Conservation (phyloP, 2,888 invertebrate species). For the Junonia oenone region DNA sequence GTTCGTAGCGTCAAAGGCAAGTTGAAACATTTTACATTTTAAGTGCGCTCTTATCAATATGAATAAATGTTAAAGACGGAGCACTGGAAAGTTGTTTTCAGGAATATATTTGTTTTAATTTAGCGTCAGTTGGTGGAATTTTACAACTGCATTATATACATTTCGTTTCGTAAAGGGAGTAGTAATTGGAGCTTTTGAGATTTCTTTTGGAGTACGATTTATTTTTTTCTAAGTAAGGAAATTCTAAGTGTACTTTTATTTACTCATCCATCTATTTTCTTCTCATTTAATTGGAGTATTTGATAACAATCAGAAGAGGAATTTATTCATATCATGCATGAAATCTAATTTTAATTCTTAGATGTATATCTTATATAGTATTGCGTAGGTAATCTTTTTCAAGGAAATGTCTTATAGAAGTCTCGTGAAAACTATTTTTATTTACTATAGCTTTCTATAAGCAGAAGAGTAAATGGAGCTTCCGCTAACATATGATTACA, state of each 20-base stretch:
- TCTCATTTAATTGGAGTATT: too few species aligned
- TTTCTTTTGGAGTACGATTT: not conserved
- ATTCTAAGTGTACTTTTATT: too few species aligned
- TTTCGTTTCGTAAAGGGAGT: not conserved
- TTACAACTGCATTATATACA: not conserved
- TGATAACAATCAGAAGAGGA: too few species aligned
- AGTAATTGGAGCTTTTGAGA: not conserved
- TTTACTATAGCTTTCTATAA: too few species aligned
- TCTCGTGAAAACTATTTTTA: too few species aligned
- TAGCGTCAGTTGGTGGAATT: not conserved
- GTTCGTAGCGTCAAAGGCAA: slow-evolving; percentile 43
- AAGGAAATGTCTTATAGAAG: too few species aligned
- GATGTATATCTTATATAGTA: too few species aligned
- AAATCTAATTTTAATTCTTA: too few species aligned
- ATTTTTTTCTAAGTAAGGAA: not conserved
- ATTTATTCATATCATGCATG: too few species aligned
- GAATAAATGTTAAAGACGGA: slow-evolving; percentile 37
- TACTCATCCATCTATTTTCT: not conserved
- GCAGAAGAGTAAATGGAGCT: too few species aligned
- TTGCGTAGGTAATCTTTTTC: too few species aligned
- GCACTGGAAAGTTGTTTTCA: not conserved
- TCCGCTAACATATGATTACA: too few species aligned
- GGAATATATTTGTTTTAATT: slow-evolving; percentile 3
- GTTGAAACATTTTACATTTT: slow-evolving; percentile 45
- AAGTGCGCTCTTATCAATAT: slow-evolving; percentile 51